Conservation (phyloP, 1,140 invertebrate genomes). For the Drosophila auraria region DNA sequence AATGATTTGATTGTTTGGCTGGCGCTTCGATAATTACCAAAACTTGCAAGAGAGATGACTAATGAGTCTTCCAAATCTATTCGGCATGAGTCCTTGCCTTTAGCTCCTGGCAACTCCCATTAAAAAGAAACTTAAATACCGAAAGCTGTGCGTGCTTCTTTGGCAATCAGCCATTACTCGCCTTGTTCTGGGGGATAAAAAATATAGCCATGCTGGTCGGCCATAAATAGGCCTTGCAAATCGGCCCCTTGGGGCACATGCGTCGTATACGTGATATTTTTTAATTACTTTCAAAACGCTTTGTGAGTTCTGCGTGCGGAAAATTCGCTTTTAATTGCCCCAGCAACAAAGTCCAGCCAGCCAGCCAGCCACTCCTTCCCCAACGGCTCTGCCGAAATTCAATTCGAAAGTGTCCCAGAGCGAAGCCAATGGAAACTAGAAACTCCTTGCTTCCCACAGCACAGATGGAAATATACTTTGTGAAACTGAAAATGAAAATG, state of each 20-base stretch:
- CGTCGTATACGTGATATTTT: conserved; percentile 82
- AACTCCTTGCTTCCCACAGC: conserved; percentile 25
- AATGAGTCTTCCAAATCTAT: conserved; percentile 26
- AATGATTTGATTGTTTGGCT: conserved; percentile 27
- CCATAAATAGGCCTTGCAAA: conserved; percentile 69
- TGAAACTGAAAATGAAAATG: conserved; percentile 37
- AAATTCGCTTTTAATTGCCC: conserved; percentile 72
- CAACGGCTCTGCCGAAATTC: conserved; percentile 14
- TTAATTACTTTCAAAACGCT: conserved; percentile 73
- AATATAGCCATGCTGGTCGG: conserved; percentile 47
- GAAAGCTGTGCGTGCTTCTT: conserved; percentile 41
- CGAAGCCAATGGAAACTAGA: conserved; percentile 24
- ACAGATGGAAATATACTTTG: conserved; percentile 42
- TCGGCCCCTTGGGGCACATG: conserved; percentile 67
- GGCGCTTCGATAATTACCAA: conserved; percentile 23
- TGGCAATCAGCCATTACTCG: conserved; percentile 37
- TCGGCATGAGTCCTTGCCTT: conserved; percentile 1
- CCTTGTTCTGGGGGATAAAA: conserved; percentile 11
- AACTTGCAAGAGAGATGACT: not conserved
- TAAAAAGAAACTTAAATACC: conserved; percentile 20
- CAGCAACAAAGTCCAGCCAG: conserved; percentile 15
- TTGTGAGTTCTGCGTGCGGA: conserved; percentile 45
- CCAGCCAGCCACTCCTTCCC: not conserved
- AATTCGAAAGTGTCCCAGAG: conserved; percentile 36
- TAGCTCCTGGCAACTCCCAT: conserved; percentile 3